phyloP scores from a whole-genome alignment of 1,140 invertebrate species.

The Elymnias hypermnestra region DNA sequence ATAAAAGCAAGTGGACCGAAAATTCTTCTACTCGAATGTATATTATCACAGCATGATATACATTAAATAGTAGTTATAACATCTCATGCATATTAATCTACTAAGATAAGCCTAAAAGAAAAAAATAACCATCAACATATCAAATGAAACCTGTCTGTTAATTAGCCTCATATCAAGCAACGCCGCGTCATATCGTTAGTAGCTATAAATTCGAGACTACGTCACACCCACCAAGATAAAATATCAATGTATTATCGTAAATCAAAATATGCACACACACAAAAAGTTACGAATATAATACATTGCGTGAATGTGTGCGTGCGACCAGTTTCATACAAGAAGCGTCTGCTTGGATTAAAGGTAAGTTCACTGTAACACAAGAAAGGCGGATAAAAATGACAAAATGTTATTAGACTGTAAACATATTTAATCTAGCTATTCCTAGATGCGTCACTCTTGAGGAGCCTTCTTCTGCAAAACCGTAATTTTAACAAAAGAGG shows the following conservation, averaged over 20 bases:
- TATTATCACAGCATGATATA: too few relatives aligned
- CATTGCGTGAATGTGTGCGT: neutral
- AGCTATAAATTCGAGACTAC: constrained; percentile 19
- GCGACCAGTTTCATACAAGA: constrained; percentile 15
- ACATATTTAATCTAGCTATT: too few relatives aligned
- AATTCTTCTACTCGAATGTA: too few relatives aligned
- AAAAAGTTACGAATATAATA: constrained; percentile 7
- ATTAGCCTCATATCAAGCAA: constrained; percentile 14
- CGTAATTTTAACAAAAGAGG: too few relatives aligned
- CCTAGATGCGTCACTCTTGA: too few relatives aligned
- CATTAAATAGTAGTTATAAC: too few relatives aligned
- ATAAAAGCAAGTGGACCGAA: too few relatives aligned
- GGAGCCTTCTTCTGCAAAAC: too few relatives aligned
- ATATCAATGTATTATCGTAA: constrained; percentile 35
- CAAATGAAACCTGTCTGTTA: constrained; percentile 7
- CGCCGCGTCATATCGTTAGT: constrained; percentile 10
- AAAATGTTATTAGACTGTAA: too few relatives aligned
- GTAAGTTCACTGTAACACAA: neutral
- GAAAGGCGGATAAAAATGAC: neutral
- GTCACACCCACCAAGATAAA: constrained; percentile 27
- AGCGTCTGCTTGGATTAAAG: constrained; percentile 28
- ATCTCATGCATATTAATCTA: too few relatives aligned
- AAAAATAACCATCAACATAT: constrained; percentile 1
- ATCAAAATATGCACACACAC: constrained; percentile 31
- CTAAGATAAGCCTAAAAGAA: neutral